Conservation (phyloP, 2,113 vertebrate genomes). For the Poicephalus meyeri region DNA sequence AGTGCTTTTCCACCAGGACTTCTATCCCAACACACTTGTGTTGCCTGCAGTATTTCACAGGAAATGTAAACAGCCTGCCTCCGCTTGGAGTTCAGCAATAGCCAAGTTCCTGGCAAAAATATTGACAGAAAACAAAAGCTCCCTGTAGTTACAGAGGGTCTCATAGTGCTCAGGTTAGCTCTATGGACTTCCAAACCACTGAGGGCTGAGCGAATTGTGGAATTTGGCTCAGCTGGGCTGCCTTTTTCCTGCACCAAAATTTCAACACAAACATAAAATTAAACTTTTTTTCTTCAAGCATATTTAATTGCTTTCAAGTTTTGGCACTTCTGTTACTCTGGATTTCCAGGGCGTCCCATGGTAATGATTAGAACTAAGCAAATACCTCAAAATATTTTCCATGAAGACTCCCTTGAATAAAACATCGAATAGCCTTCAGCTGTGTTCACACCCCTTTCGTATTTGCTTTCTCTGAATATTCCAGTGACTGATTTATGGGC, state of each 20-base stretch:
- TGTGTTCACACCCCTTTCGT: slow-evolving; percentile 66
- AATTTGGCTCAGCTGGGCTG: neutral
- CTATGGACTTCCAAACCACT: neutral
- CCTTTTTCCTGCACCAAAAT: slow-evolving; percentile 37
- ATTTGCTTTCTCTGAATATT: slow-evolving; percentile 70
- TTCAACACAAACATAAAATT: neutral
- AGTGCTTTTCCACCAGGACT: neutral
- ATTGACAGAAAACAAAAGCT: neutral
- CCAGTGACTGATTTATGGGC: slow-evolving; percentile 63
- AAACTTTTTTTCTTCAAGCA: slow-evolving; percentile 45
- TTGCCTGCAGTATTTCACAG: neutral
- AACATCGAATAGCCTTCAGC: slow-evolving; percentile 68
- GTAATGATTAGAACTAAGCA: slow-evolving; percentile 67
- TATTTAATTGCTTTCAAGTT: slow-evolving; percentile 62
- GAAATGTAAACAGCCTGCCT: neutral
- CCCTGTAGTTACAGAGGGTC: neutral
- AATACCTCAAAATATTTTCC: slow-evolving; percentile 70
- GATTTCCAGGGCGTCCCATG: slow-evolving; percentile 55
- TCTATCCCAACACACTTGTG: neutral
- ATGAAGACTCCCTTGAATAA: slow-evolving; percentile 60
- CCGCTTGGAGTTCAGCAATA: neutral
- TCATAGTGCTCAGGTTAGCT: neutral
- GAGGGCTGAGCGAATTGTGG: neutral
- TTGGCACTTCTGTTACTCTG: slow-evolving; percentile 56
- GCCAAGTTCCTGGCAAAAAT: neutral